These are phyloP conservation scores for Andrena bicolor DNA, from an alignment of 2,888 invertebrate species.

Conservation along the genomic window DNA sequence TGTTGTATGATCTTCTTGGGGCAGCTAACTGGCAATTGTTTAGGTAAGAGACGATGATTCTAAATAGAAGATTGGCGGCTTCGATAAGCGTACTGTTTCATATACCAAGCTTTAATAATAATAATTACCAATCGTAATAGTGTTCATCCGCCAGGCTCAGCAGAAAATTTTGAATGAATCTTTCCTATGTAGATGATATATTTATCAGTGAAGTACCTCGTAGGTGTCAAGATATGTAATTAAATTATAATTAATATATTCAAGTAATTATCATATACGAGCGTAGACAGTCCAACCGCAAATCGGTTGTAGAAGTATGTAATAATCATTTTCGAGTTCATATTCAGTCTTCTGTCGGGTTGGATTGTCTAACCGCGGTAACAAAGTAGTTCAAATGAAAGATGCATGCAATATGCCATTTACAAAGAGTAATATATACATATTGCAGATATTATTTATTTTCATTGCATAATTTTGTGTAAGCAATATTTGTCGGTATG, in stretches of 20 bases:
- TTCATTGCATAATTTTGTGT: conserved; percentile 51
- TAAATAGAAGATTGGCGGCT: conserved; percentile 49
- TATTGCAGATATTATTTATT: conserved; percentile 64
- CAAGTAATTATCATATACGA: conserved; percentile 42
- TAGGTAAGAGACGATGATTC: conserved; percentile 49
- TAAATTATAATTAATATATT: conserved; percentile 43
- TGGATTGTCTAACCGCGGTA: conserved; percentile 58
- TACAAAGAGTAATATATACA: conserved; percentile 66
- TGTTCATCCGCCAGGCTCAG: conserved; percentile 50
- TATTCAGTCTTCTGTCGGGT: conserved; percentile 35
- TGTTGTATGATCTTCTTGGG: conserved; percentile 39
- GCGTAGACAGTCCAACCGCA: conserved; percentile 50
- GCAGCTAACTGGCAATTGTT: conserved; percentile 41
- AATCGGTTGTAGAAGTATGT: conserved; percentile 41
- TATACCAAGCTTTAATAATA: conserved; percentile 50
- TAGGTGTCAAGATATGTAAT: conserved; percentile 53
- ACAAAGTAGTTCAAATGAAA: conserved; percentile 51
- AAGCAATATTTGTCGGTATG: conserved; percentile 40
- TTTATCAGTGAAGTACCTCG: conserved; percentile 60
- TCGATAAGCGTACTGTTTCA: conserved; percentile 47
- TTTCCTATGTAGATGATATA: conserved; percentile 48
- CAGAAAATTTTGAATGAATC: conserved; percentile 47
- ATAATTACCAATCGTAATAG: conserved; percentile 42
- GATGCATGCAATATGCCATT: conserved; percentile 66
- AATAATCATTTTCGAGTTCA: conserved; percentile 4